phyloP scores from a whole-genome alignment of 2,888 invertebrate genomes.

The Andrena fulva region DNA sequence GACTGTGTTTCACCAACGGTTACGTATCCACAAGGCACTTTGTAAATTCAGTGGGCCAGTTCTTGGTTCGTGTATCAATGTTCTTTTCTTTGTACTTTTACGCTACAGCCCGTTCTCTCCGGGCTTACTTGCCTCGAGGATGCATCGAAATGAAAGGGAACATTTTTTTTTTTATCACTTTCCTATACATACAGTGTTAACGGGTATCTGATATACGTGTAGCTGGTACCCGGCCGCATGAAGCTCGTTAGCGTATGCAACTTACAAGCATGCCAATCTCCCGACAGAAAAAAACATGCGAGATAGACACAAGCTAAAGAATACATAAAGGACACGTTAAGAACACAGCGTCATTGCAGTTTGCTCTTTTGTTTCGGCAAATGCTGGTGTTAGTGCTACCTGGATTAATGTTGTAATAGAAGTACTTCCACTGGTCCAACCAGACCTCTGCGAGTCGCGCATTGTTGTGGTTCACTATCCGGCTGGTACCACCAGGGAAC shows the following conservation, averaged over 20 bases:
- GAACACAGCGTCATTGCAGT: conserved; percentile 41
- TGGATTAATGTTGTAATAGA: conserved; percentile 99
- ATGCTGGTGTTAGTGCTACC: conserved; percentile 87
- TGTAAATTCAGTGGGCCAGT: conserved; percentile 5
- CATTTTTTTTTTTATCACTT: background rate
- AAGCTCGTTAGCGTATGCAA: conserved; percentile 36
- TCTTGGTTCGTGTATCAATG: background rate
- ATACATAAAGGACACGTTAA: conserved; percentile 30
- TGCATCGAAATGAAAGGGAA: conserved; percentile 10
- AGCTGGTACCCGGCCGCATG: conserved; percentile 25
- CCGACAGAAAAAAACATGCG: conserved; percentile 55
- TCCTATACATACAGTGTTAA: conserved; percentile 61
- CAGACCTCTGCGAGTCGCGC: conserved; percentile 99
- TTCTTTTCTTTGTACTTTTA: background rate
- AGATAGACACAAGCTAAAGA: conserved; percentile 29
- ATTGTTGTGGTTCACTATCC: conserved; percentile 99
- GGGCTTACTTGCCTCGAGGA: conserved; percentile 2
- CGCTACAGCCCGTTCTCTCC: conserved; percentile 5
- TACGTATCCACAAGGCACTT: no score
- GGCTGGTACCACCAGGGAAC: conserved; percentile 98
- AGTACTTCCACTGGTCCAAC: conserved; percentile 99
- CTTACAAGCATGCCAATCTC: conserved; percentile 61
- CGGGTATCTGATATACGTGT: conserved; percentile 80
- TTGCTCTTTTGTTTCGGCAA: conserved; percentile 54
- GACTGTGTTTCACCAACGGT: background rate